Evolutionary conservation across 2,797 vertebrate genomes (phyloP), one percentile per base, ranked within the genome.

Genomic region (Clarias laeviceps): DNA sequence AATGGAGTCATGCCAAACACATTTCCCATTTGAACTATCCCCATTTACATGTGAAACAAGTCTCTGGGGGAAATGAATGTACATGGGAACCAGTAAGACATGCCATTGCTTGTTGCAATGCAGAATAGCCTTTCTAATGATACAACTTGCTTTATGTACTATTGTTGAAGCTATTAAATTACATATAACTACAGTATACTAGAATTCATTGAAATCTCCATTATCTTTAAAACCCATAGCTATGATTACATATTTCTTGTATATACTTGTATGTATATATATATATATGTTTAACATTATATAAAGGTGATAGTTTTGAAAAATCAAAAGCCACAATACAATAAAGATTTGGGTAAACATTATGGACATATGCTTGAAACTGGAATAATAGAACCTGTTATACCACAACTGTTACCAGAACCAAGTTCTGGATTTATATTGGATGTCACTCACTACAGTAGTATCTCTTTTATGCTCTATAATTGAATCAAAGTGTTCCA

Each of bases 341-440:
- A 86, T 82, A 86, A 90, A 91, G 89, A 90, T 90, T 18, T 14
- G 0, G 45, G 2, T 45, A 9, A 45, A 45, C 11, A 40, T 78
- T 37, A 78, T 3, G 24, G 14, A 54, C 17, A 40, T 14, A 29
- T 27, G 17, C 88, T 86, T 91, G 90, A 90, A 90, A 92, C 89
- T 74, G 66, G 69, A 91, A 78, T 88, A 88, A 90, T 90, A 83
- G 90, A 90, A 90, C 89, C 68, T 87, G 72, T 80, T 89, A 37
- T 37, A 37, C 2, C 37, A 37, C 37, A 87, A 89, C 74, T 85
- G 86, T 92, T 94, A 93, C 91, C 92, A 94, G 84, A 74, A 32
- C 86, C 86, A 83, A 86, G 62, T 78, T 83, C 88, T 82, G 82
- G 59, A 76, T 69, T 82, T 9, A 88, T 62, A 57, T 88, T 90